A percentile compares a stretch with the other conserved stretches of the same genome.
phyloP scores from a whole-genome alignment of 37 sponge, comb jelly and placozoan species.

The Crambe crambe region DNA sequence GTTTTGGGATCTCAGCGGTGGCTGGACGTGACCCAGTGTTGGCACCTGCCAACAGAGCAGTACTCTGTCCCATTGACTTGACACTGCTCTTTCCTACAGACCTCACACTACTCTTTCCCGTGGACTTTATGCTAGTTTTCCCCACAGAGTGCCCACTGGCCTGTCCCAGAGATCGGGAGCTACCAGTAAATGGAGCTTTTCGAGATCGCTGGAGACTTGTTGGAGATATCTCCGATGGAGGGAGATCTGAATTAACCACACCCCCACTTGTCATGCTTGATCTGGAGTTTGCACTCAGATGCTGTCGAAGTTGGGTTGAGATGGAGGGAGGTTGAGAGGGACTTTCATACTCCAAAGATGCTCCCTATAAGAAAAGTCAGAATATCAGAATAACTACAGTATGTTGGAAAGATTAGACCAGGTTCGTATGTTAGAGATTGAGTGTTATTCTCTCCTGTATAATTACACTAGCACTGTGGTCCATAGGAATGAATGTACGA shows the following conservation, averaged over 20 bases:
- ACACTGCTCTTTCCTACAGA: background rate
- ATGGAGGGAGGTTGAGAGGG: conserved; percentile 15
- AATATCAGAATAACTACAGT: too few species aligned
- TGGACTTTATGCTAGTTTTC: background rate
- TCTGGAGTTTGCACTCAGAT: conserved; percentile 6
- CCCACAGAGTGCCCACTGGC: background rate
- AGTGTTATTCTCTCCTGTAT: too few species aligned
- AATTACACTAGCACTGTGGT: too few species aligned
- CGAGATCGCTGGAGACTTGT: background rate
- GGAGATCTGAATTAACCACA: background rate
- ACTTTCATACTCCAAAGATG: background rate
- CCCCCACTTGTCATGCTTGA: background rate
- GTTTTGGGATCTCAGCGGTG: conserved; percentile 27
- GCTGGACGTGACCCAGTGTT: conserved; percentile 6
- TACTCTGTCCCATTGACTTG: conserved; percentile 7
- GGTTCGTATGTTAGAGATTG: too few species aligned
- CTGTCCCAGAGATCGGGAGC: too few species aligned
- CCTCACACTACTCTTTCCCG: background rate
- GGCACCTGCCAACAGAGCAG: background rate
- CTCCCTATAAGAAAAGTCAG: background rate
- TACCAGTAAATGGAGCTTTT: background rate
- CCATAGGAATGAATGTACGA: too few species aligned
- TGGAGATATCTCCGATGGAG: background rate
- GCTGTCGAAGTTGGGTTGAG: conserved; percentile 28
- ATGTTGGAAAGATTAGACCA: too few species aligned